Conservation (phyloP, 1,140 invertebrate genomes). For the Zophobas atratus region DNA sequence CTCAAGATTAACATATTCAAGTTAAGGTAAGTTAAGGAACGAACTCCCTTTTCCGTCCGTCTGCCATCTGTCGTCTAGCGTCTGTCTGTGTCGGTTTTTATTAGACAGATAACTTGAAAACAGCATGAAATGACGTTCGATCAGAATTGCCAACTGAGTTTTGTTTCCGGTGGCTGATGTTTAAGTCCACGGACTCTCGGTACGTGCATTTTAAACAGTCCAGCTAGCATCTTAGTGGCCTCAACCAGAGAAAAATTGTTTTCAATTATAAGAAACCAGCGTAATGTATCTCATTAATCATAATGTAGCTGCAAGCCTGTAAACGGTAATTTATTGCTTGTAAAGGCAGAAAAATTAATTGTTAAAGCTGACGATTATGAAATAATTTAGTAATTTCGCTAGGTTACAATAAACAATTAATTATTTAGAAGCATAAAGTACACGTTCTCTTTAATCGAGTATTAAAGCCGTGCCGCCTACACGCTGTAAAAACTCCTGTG, state of each 20-base stretch:
- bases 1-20: no score
- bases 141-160: no score
- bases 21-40: no score
- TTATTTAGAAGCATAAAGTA: slow-evolving; percentile 10
- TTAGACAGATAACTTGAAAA: no score
- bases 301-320: slow-evolving; percentile 10
- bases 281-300: slow-evolving; percentile 22
- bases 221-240: neutral
- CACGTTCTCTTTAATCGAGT: neutral
- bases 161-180: no score
- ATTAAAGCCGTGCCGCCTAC: slow-evolving; percentile 2
- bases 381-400: slow-evolving; percentile 23
- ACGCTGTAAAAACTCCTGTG: slow-evolving; percentile 11
- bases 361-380: slow-evolving; percentile 15
- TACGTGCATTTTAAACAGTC: no score
- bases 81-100: no score
- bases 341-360: slow-evolving; percentile 21
- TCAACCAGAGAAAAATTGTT: slow-evolving; percentile 10
- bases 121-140: no score
- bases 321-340: slow-evolving; percentile 29
- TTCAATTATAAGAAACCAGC: slow-evolving; percentile 35
- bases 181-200: no score
- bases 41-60: no score
- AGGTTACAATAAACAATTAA: slow-evolving; percentile 17
- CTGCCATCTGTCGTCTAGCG: no score